phyloP scores from a whole-genome alignment of 2,888 invertebrate species.

The Oligia strigilis region DNA sequence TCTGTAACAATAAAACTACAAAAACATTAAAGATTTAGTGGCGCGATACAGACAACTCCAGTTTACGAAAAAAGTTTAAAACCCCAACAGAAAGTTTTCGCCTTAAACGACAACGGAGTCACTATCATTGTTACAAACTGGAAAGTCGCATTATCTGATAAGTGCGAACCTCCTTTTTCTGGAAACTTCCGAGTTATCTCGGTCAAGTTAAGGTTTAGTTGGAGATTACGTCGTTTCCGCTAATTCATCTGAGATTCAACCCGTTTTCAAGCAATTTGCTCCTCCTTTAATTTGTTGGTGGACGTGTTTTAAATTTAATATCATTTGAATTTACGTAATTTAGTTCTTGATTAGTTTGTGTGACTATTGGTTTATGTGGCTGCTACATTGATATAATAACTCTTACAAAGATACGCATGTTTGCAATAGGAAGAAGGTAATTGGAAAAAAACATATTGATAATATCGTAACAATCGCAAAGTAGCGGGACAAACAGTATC shows the following conservation, averaged over 20 bases:
- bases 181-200: conserved; percentile 67
- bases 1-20: conserved; percentile 64
- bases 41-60: conserved; percentile 59
- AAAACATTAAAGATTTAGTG: conserved; percentile 65
- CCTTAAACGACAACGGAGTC: conserved; percentile 67
- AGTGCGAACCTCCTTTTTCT: conserved; percentile 69
- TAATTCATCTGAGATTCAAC: conserved; percentile 65
- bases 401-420: not conserved
- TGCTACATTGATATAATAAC: not conserved
- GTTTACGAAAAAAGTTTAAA: conserved; percentile 69
- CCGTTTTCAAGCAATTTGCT: conserved; percentile 60
- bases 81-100: conserved; percentile 66
- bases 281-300: conserved; percentile 51
- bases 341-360: conserved; percentile 14
- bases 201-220: conserved; percentile 66
- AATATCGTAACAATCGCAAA: not conserved
- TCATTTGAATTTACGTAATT: conserved; percentile 9
- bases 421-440: not conserved
- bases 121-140: conserved; percentile 68
- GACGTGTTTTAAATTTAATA: conserved; percentile 41
- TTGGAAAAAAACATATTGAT: not conserved
- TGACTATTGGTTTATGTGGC: not conserved
- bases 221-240: conserved; percentile 65
- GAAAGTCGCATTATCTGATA: conserved; percentile 71
- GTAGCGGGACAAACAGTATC: not conserved